A percentile compares a stretch with the other conserved stretches of the same genome.
Evolutionary conservation across 2,888 invertebrate species (phyloP).

Genomic region (Eulithis testata): DNA sequence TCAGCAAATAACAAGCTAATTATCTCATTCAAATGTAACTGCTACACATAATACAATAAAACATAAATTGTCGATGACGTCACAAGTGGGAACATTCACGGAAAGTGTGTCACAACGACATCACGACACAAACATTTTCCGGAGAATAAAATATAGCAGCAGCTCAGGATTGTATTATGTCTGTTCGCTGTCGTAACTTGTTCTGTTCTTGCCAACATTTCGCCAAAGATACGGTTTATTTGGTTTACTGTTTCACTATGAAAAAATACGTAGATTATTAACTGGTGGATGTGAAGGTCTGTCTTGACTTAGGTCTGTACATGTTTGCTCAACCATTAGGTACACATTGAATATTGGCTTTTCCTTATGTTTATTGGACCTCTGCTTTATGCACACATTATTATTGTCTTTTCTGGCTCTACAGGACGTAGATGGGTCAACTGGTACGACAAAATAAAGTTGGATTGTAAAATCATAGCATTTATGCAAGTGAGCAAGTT

Average conservation of each 20-base stretch:
- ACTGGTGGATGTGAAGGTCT: not conserved
- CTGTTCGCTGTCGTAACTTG: conserved; percentile 1
- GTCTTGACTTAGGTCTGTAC: not conserved
- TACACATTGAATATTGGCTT: not conserved
- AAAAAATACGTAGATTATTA: conserved; percentile 12
- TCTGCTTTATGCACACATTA: too few species aligned
- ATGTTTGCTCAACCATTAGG: not conserved
- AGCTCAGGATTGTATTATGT: not conserved
- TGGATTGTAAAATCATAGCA: not conserved
- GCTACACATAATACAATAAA: not conserved
- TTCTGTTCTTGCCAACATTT: not conserved
- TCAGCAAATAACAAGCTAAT: too few species aligned
- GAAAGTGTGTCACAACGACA: not conserved
- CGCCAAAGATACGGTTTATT: conserved; percentile 8
- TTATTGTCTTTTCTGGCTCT: too few species aligned
- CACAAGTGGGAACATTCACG: not conserved
- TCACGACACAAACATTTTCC: conserved; percentile 10
- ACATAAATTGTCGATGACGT: not conserved
- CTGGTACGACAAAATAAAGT: not conserved
- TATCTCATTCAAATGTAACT: too few species aligned
- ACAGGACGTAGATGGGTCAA: too few species aligned
- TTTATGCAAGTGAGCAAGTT: not conserved
- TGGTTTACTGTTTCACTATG: not conserved
- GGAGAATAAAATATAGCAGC: conserved; percentile 9
- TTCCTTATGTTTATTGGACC: not conserved